A percentile compares a stretch with the other conserved stretches of the same genome.
Conservation (phyloP, 2,113 vertebrate genomes). For the Limnothrissa miodon region DNA sequence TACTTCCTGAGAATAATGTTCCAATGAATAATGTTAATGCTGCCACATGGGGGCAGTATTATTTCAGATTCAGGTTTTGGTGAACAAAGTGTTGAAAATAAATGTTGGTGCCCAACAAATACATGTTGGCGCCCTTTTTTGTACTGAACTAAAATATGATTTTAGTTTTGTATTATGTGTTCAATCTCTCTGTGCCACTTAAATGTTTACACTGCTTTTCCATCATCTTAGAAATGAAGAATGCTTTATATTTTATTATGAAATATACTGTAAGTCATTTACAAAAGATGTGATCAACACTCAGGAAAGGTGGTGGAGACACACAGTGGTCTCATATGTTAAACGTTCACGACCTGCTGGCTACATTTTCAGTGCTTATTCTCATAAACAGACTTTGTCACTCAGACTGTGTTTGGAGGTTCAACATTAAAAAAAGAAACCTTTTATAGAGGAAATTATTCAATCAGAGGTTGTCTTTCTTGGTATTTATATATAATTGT, state of each 20-base stretch:
- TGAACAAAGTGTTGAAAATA: background rate
- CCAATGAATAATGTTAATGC: background rate
- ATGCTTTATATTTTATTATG: background rate
- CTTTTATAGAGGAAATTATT: background rate
- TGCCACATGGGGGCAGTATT: background rate
- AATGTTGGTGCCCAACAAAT: background rate
- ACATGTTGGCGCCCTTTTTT: background rate
- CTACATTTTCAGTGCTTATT: background rate
- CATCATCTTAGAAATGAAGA: background rate
- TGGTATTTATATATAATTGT: too few relatives aligned
- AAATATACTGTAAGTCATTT: too few relatives aligned
- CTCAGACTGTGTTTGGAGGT: background rate
- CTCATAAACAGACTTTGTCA: background rate
- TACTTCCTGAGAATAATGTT: background rate
- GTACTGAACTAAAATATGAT: slow-evolving; percentile 3
- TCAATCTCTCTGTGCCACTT: background rate
- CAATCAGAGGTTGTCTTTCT: background rate
- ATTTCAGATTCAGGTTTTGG: background rate
- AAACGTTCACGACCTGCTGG: background rate
- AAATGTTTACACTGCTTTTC: background rate
- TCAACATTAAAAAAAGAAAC: background rate
- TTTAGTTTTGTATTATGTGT: background rate
- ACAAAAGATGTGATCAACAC: too few relatives aligned
- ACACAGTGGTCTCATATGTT: background rate
- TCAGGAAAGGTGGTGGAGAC: too few relatives aligned